Evolutionary conservation across 53 echinoderm and acorn worm genomes (phyloP), one percentile per base, ranked within the genome.

Genomic region (Zoroaster sp.): DNA sequence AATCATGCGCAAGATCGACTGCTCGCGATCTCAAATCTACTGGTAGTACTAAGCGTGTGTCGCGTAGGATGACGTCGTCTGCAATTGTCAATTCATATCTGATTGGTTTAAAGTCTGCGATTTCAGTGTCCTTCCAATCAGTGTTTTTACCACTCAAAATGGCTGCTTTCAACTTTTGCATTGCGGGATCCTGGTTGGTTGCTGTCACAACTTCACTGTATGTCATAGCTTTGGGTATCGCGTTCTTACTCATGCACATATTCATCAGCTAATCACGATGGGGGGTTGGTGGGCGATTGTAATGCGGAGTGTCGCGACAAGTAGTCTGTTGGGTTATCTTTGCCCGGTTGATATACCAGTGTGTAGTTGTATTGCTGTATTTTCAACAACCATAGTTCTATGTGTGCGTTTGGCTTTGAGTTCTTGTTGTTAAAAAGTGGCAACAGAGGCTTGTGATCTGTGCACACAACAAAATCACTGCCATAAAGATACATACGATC

Each of bases 301-400:
- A n/a, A n/a, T n/a, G n/a, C n/a, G n/a, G n/a, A n/a, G n/a, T 92
- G 89, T 12, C 89, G 74, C 10, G 95, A 95, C 45, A 93, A 78
- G 77, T 91, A 95, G 85, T 95, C 95, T 37, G 95, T 91, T 32
- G 91, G 93, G 53, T 91, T 91, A n/a, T 3, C 11, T 55, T 55
- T 66, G 13, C 91, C 80, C 38, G 91, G 87, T 20, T 53, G 15
- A 41, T 93, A 93, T 31, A 8, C 72, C 3, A 83, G 35, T 35
- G 23, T 41, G 53, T 71, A 93, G 14, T 73, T 71, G n/a, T 93
- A 93, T 30, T 86, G 67, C 49, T 93, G 88, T 11, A 90, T 66
- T 71, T 79, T 90, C 10, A 90, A 72, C 31, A 90, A 65, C 93
- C 93, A 90, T 15, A 87, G 74, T 74, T 90, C 89, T 66, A 86